Evolutionary conservation across 1,140 invertebrate species (phyloP), one percentile per base, ranked within the genome.

Genomic region (Drosophila virilis): DNA sequence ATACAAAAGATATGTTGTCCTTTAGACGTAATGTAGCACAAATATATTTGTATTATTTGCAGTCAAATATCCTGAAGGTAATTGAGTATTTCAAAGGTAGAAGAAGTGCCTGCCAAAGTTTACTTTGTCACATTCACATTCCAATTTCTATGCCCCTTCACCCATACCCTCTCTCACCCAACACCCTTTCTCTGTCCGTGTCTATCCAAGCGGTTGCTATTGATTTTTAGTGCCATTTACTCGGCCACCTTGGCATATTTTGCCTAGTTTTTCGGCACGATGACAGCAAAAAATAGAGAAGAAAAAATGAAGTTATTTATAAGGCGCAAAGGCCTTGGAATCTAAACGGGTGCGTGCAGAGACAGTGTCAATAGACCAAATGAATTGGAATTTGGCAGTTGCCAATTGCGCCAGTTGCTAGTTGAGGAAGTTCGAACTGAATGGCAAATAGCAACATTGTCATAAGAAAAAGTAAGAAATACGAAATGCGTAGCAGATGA

Each of bases 361-460:
- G 83, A 78, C 46, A 74, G 66, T 74, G 78, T 88, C 79, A 88
- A 88, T 88, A 88, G 77, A 69, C 52, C 65, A 83, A 86, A 88
- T 86, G 75, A 75, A 70, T 76, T 81, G 40, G 54, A 64, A 69
- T 55, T 54, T 13, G 28, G 37, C 17, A 50, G 22, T 28, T 5
- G 22, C 22, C 22, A 22, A 8, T 51, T 22, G 10, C 48, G 10
- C 48, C 28, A 43, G 58, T 52, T 73, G 22, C 22, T 28, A 28
- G 22, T 28, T 28, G 22, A 28, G 22, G 22, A 66, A 55, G 42
- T 55, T 38, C 42, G 57, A 59, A 45, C 40, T 38, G 54, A 35
- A 37, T 50, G 42, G 43, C 40, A 48, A 65, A 66, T 50, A 17
- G 22, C 62, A 72, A 54, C 38, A 57, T 57, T 65, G 68, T 57